Evolutionary conservation across 2,888 invertebrate genomes (phyloP).

Genomic region (Stenodera caucasica): DNA sequence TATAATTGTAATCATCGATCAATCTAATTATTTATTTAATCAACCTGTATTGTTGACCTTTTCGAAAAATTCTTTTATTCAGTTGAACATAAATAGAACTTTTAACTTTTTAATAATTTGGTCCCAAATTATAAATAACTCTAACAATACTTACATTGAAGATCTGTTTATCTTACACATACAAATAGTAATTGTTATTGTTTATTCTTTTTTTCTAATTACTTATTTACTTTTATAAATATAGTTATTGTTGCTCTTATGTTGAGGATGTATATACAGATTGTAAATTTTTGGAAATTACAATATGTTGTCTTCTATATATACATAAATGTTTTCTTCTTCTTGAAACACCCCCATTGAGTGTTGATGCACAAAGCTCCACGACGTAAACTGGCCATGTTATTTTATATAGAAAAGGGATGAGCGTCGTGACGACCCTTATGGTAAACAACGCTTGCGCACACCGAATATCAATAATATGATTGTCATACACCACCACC

Average conservation of each 20-base stretch:
- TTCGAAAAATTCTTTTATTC: not conserved
- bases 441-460: constrained; percentile 26
- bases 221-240: not conserved
- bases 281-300: not conserved
- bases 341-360: not conserved
- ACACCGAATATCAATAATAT: constrained; percentile 36
- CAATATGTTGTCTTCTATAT: not conserved
- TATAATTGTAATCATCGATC: not conserved
- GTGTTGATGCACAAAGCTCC: constrained; percentile 13
- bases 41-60: not conserved
- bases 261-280: not conserved
- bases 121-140: not conserved
- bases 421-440: constrained; percentile 27
- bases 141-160: not conserved
- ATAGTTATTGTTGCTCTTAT: not conserved
- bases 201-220: not conserved
- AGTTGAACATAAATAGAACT: no score
- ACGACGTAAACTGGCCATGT: constrained; percentile 26
- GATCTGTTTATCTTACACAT: not conserved
- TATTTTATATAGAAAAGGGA: constrained; percentile 22
- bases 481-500: constrained; percentile 31
- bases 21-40: constrained; percentile 1
- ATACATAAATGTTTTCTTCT: not conserved
- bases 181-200: not conserved
- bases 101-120: no score